Base-by-base conservation (phyloP, 2,888 invertebrate genomes). In the Keiferia lycopersicella region DNA sequence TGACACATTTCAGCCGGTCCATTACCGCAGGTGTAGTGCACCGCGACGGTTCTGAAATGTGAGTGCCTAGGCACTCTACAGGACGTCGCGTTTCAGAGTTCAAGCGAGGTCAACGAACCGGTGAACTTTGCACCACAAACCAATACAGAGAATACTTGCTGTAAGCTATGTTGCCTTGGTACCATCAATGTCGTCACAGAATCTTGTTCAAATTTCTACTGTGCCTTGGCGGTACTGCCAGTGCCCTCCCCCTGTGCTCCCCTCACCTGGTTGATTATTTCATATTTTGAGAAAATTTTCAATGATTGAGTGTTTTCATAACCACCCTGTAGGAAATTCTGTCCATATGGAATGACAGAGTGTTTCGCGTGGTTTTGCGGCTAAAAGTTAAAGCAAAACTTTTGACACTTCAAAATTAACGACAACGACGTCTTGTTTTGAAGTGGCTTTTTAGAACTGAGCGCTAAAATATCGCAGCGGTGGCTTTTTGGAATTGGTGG, bases 341-440 rank as follows among this genome's bases (percentile, higher is more conserved):
- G 45, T 12, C 48, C 48, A 4, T 3, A 22, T 20, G 51, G 51
- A 22, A 34, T 34, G 56, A 34, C 26, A n/a, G 56, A 56, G 56
- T 56, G 56, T 11, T 56, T 56, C 16, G 34, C n/a, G 34, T 34
- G 34, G 56, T 11, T 56, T 56, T 10, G 34, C n/a, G 34, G 51
- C 20, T 26, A 53, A 53, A 53, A 53, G 51, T 53, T 22, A 56
- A n/a, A 4, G 16, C 45, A 56, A 56, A 56, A 56, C 56, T 56
- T 56, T 30, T 34, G 56, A 56, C 56, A 56, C 16, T 56, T 56
- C 34, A 56, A 56, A 56, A 56, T 56, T 56, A 34, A 56, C 56
- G 56, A 56, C 56, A 34, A 34, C 34, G 56, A 56, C 34, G 14
- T 26, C 30, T 26, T 56, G 30, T 26, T 16, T n/a, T 4, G 30